Evolutionary conservation across 2,888 invertebrate genomes (phyloP), one percentile per base, ranked within the genome.

Genomic region (Standfussiana lucernea): DNA sequence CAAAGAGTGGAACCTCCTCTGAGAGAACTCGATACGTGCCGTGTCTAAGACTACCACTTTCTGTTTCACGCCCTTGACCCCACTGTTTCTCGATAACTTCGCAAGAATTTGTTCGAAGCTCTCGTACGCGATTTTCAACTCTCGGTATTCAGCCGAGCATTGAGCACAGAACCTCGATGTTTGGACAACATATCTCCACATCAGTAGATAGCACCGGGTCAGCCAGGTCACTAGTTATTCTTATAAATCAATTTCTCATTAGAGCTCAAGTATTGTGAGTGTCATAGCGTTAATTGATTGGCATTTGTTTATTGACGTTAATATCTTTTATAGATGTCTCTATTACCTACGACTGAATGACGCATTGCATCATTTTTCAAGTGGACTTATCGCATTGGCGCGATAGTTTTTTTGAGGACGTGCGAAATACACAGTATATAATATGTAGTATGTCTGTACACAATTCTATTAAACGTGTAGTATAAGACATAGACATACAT

Each of bases 301-400:
- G 35, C 15, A 62, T 70, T 78, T 77, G 42, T 78, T 28, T 77
- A 69, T 53, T 42, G 24, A 47, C 35, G 42, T 37, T 45, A 64
- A 40, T 76, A 24, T 70, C 40, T n/a, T 67, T 76, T 67, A 59
- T 1, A 24, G 18, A 65, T 66, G 56, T 11, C n/a, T 61, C 4
- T 40, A 40, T 42, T 21, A n/a, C n/a, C n/a, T n/a, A 65, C 32
- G 7, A 0, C 18, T 47, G 6, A 77, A 59, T 68, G 77, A 10
- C 1, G 18, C 21, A 47, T 37, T 66, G 47, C 21, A 24, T 75
- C 35, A 75, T 56, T 10, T 15, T 53, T 40, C 37, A 75, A 45
- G 62, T 35, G 40, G 15, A 10, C 11, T 47, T 1, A 28, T 3
- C 1, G 18, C 10, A 28, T 59, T 53, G 42, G 13, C 3, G 15